phyloP scores from a whole-genome alignment of 2,797 vertebrate species.

The Amblyraja radiata region DNA sequence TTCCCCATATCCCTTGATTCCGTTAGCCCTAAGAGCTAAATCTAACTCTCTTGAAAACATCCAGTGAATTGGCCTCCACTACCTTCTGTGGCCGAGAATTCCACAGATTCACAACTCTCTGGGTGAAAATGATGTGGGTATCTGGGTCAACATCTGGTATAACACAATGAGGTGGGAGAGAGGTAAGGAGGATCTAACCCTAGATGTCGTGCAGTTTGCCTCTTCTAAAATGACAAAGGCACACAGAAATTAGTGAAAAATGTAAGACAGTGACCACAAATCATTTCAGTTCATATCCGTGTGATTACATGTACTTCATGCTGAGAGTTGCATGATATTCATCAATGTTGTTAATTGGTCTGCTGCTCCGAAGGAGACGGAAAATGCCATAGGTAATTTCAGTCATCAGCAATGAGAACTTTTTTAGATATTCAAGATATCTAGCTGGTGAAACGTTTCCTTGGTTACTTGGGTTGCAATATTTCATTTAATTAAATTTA shows the following conservation, averaged over 20 bases:
- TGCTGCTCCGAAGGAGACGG: background rate
- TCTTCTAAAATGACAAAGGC: background rate
- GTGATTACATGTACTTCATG: background rate
- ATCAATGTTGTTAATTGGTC: background rate
- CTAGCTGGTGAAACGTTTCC: background rate
- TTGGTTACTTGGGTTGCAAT: background rate
- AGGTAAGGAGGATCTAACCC: background rate
- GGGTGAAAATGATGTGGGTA: background rate
- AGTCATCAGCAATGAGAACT: background rate
- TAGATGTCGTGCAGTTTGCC: too few species aligned
- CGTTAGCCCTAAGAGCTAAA: too few species aligned
- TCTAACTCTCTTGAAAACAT: too few species aligned
- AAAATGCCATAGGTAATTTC: background rate
- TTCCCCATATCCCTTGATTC: too few species aligned
- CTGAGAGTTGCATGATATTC: background rate
- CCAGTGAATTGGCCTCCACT: too few species aligned
- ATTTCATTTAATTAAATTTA: conserved; percentile 1
- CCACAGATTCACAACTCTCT: too few species aligned
- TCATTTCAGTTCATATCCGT: background rate
- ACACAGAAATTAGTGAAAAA: background rate
- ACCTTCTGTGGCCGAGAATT: too few species aligned
- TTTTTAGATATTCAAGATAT: background rate
- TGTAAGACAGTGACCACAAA: background rate
- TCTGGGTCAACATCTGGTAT: background rate
- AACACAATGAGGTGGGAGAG: background rate